Conservation (phyloP, 2,113 vertebrate genomes). For the Leptosomus discolor region DNA sequence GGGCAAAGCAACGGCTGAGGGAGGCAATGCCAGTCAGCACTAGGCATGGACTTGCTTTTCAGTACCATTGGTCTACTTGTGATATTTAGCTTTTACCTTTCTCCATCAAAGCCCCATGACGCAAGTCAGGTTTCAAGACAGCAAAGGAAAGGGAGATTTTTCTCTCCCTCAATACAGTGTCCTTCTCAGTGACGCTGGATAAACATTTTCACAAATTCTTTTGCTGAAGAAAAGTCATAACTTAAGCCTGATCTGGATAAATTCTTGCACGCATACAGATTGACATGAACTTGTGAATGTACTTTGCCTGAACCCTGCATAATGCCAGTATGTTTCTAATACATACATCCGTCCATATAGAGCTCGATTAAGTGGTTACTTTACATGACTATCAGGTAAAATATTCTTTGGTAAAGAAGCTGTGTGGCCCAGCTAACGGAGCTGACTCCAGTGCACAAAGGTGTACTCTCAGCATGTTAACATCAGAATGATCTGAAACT, state of each 20-base stretch:
- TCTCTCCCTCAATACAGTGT: background rate
- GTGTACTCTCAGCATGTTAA: background rate
- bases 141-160: background rate
- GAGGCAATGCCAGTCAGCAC: background rate
- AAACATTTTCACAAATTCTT: background rate
- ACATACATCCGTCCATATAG: background rate
- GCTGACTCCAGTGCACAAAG: background rate
- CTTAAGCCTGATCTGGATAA: background rate
- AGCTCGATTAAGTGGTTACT: background rate
- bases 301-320: background rate
- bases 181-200: background rate
- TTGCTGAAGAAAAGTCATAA: background rate
- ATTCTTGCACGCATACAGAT: background rate
- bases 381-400: background rate
- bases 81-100: background rate
- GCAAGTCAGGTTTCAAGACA: background rate
- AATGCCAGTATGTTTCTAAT: background rate
- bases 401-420: background rate
- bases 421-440: background rate
- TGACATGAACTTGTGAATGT: background rate
- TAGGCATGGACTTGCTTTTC: background rate
- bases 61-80: background rate
- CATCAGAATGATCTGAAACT: background rate
- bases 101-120: background rate
- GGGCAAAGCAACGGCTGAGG: background rate